These are phyloP conservation scores for Machaerirhynchus nigripectus DNA, from an alignment of 2,113 vertebrate species.

Conservation along the genomic window DNA sequence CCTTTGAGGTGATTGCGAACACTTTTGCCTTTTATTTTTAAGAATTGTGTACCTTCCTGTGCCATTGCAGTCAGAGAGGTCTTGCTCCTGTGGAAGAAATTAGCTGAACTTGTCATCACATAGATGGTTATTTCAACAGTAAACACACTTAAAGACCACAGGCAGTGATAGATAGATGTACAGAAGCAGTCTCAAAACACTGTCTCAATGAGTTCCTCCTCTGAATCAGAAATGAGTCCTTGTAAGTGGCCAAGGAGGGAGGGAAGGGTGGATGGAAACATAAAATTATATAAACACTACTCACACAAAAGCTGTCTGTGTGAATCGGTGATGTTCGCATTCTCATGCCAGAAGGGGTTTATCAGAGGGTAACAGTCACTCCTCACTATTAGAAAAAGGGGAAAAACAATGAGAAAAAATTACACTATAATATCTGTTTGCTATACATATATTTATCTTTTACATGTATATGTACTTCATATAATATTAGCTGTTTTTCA, in stretches of 20 bases:
- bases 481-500: neutral
- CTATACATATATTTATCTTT: neutral
- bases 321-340: conserved; percentile 76
- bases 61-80: neutral
- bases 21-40: neutral
- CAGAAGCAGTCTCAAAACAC: neutral
- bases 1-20: neutral
- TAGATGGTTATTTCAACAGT: neutral
- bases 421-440: neutral
- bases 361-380: conserved; percentile 77
- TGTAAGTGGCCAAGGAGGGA: neutral
- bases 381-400: conserved; percentile 58
- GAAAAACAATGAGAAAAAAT: neutral
- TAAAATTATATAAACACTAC: neutral
- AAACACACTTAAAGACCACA: neutral
- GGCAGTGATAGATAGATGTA: neutral
- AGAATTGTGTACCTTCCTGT: neutral
- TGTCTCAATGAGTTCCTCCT: neutral
- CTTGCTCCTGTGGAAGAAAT: neutral
- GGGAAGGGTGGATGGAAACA: neutral
- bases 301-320: conserved; percentile 82
- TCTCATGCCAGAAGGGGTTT: conserved; percentile 80
- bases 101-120: neutral
- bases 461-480: neutral
- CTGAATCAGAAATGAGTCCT: neutral